Percentiles rank a stretch among this genome's conserved stretches.
These are phyloP conservation scores for Glossophaga mutica DNA, from an alignment of 2,797 vertebrate genomes.

Conservation along the genomic window DNA sequence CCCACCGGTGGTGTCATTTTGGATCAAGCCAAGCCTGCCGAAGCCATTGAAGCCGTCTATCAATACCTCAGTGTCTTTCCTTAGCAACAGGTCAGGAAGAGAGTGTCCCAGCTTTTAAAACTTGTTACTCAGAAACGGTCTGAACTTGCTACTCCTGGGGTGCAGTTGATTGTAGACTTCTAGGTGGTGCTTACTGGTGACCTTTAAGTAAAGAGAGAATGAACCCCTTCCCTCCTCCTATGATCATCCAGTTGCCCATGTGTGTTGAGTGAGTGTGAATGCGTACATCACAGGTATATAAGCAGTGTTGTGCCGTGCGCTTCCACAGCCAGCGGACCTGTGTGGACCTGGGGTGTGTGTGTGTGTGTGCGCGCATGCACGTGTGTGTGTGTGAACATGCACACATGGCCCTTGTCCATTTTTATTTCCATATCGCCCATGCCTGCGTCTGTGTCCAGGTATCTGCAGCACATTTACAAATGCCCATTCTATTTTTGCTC, in stretches of 20 bases:
- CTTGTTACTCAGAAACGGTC: neutral
- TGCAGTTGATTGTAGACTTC: neutral
- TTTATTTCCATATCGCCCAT: neutral
- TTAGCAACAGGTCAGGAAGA: neutral
- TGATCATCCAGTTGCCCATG: neutral
- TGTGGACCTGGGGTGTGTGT: neutral
- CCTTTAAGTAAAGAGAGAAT: neutral
- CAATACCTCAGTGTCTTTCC: neutral
- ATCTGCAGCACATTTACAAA: neutral
- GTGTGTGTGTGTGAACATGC: neutral
- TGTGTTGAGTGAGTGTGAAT: neutral
- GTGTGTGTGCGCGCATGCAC: neutral
- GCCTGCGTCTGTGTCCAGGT: neutral
- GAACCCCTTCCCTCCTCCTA: neutral
- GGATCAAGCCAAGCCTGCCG: neutral
- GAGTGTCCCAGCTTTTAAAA: neutral
- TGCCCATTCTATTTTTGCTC: neutral
- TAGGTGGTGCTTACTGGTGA: neutral
- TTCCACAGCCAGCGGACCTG: neutral
- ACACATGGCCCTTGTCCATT: neutral
- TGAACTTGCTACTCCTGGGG: neutral
- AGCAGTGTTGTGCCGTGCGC: neutral
- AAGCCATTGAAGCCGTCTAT: neutral
- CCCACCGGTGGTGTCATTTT: neutral
- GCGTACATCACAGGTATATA: neutral